phyloP scores from a whole-genome alignment of 2,113 vertebrate species.

The Haliaeetus leucogaster region DNA sequence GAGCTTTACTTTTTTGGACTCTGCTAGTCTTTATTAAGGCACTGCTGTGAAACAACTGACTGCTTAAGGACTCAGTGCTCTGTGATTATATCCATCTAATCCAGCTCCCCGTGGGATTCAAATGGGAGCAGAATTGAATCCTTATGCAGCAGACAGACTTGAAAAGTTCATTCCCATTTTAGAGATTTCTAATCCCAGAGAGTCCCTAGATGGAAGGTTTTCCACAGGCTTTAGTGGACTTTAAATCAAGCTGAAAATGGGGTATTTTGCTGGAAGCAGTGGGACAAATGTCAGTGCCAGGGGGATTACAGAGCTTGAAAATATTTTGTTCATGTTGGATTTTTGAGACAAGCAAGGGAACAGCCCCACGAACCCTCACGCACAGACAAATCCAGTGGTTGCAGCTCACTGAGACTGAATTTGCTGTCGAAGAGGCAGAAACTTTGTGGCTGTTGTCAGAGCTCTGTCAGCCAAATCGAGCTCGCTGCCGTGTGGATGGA shows the following conservation, averaged over 20 bases:
- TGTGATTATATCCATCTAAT: background rate
- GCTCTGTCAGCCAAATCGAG: background rate
- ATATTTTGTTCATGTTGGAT: background rate
- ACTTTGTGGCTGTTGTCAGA: background rate
- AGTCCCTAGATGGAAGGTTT: conserved; percentile 19
- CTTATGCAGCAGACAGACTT: background rate
- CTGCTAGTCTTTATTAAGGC: background rate
- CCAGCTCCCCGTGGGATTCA: background rate
- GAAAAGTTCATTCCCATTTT: background rate
- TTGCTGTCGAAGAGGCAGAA: background rate
- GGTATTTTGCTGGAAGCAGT: background rate
- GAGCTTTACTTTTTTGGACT: background rate
- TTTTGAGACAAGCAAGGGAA: background rate
- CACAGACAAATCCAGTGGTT: background rate
- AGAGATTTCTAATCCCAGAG: conserved; percentile 8
- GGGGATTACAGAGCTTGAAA: background rate
- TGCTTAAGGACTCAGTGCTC: background rate
- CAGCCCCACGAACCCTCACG: background rate
- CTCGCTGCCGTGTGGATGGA: rapidly evolving
- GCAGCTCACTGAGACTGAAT: background rate
- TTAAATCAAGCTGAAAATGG: background rate
- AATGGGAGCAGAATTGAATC: background rate
- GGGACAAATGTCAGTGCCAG: background rate
- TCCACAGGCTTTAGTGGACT: background rate
- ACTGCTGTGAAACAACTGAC: background rate